phyloP scores from a whole-genome alignment of 2,113 vertebrate species.

The Tupaia chinensis region DNA sequence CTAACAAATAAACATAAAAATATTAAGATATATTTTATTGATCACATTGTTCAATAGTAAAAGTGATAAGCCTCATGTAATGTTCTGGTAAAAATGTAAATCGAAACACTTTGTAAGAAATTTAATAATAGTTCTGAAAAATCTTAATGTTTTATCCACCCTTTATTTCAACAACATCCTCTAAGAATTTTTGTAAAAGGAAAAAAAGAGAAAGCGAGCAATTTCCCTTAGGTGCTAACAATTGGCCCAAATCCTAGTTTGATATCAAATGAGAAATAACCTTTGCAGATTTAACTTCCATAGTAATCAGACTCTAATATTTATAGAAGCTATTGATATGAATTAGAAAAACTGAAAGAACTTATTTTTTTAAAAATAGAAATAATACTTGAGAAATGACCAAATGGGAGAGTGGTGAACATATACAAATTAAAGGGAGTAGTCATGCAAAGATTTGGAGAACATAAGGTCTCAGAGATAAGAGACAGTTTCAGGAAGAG shows the following conservation, averaged over 20 bases:
- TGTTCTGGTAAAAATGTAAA: not conserved
- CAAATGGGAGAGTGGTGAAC: accelerated
- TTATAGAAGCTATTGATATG: not conserved
- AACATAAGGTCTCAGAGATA: not conserved
- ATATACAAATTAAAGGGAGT: not conserved
- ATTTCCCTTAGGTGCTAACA: not conserved
- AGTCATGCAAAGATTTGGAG: not conserved
- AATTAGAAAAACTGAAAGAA: not conserved
- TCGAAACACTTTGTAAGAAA: not conserved
- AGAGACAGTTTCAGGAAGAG: not conserved
- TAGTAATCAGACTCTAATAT: not conserved
- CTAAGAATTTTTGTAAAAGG: not conserved
- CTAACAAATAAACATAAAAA: not conserved
- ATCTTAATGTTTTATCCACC: not conserved
- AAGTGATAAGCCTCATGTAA: not conserved
- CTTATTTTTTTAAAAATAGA: not conserved
- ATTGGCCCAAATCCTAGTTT: not conserved
- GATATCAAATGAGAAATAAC: not conserved
- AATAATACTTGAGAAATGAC: not conserved
- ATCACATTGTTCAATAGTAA: not conserved
- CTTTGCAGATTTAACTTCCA: not conserved
- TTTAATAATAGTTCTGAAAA: not conserved
- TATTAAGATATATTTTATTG: not conserved
- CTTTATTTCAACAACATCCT: not conserved
- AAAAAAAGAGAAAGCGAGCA: not conserved